A percentile compares a stretch with the other conserved stretches of the same genome.
phyloP scores from a whole-genome alignment of 2,888 invertebrate genomes.

The Cryptocheilus praepositus region DNA sequence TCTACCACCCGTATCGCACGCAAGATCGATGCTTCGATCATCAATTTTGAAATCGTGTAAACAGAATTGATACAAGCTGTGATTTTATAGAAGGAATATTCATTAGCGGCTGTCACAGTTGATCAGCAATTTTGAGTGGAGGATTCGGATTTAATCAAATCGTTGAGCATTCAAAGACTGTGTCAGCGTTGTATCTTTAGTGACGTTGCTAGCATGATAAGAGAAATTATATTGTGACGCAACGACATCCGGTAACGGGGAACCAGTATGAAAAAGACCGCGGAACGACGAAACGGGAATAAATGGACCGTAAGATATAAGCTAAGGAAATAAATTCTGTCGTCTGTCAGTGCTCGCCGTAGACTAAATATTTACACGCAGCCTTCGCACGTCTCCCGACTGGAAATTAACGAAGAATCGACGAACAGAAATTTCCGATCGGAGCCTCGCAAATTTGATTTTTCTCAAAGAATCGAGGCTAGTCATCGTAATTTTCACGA shows the following conservation, averaged over 20 bases:
- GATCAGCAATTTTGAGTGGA: too few relatives aligned
- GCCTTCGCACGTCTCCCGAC: slow-evolving; percentile 9
- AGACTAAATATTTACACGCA: slow-evolving; percentile 41
- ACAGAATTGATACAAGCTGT: too few relatives aligned
- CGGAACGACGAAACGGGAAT: background rate
- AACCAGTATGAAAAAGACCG: too few relatives aligned
- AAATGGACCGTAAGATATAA: slow-evolving; percentile 14
- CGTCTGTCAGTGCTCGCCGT: slow-evolving; percentile 11
- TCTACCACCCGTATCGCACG: slow-evolving; percentile 15
- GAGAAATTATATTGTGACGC: too few relatives aligned
- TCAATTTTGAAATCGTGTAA: too few relatives aligned
- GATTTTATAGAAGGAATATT: too few relatives aligned
- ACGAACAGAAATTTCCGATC: slow-evolving; percentile 35
- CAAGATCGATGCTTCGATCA: too few relatives aligned
- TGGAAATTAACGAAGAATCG: slow-evolving; percentile 5
- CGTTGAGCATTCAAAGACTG: too few relatives aligned
- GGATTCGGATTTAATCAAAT: too few relatives aligned
- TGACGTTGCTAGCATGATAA: background rate
- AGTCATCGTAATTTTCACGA: slow-evolving; percentile 13
- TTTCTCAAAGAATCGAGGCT: slow-evolving; percentile 16
- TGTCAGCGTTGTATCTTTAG: too few relatives aligned
- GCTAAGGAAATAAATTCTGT: slow-evolving; percentile 17
- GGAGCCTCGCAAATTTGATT: slow-evolving; percentile 1
- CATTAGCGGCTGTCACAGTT: too few relatives aligned
- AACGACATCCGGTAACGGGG: too few relatives aligned